Conservation (phyloP, 2,888 invertebrate genomes). For the Patella pellucida region DNA sequence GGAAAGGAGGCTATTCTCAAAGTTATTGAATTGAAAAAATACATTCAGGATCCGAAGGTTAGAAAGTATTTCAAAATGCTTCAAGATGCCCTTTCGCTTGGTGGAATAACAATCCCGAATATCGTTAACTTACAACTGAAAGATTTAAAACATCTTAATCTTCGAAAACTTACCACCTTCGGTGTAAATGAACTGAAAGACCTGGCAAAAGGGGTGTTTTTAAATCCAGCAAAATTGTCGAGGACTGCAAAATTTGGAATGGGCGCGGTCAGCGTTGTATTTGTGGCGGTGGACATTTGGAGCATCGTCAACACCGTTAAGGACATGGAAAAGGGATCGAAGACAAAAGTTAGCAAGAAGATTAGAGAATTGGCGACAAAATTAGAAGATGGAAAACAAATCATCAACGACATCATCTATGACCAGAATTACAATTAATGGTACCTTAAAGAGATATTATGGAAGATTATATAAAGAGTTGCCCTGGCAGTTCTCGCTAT, state of each 20-base stretch:
- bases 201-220: not conserved
- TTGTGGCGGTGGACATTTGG: not conserved
- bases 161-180: not conserved
- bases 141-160: not conserved
- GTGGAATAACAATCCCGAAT: not conserved
- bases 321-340: not conserved
- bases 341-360: not conserved
- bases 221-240: not conserved
- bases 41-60: not conserved
- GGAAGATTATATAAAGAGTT: too few relatives aligned
- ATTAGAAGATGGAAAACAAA: not conserved
- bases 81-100: not conserved
- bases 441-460: too few relatives aligned
- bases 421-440: not conserved
- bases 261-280: not conserved
- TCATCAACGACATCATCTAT: not conserved
- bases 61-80: not conserved
- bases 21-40: not conserved
- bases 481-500: too few relatives aligned
- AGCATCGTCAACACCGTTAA: not conserved
- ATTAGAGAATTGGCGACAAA: not conserved
- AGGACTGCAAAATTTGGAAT: not conserved
- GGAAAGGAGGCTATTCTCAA: not conserved
- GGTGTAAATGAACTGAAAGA: not conserved
- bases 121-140: not conserved